These are phyloP conservation scores for Rhagologus leucostigma DNA, from an alignment of 2,113 vertebrate genomes.

Conservation along the genomic window DNA sequence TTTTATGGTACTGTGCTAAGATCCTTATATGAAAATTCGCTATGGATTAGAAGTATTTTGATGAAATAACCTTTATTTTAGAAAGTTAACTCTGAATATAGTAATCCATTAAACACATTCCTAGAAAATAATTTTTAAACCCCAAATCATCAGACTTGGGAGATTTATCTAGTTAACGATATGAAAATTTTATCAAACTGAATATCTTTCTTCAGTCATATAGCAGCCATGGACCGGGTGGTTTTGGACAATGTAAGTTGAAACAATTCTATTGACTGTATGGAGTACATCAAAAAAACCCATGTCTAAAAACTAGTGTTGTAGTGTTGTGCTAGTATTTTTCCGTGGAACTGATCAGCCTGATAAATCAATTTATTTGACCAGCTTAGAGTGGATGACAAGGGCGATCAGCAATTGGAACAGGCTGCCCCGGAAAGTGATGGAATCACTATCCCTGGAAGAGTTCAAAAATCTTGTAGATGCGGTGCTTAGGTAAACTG, in stretches of 20 bases:
- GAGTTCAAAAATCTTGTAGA: background rate
- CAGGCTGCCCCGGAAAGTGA: background rate
- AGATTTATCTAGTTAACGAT: background rate
- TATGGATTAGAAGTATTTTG: background rate
- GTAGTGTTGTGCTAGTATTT: background rate
- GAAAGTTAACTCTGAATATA: background rate
- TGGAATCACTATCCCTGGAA: background rate
- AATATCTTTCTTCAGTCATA: background rate
- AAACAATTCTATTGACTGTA: background rate
- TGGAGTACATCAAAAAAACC: background rate
- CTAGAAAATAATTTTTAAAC: background rate
- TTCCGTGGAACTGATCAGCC: background rate
- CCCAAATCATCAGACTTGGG: background rate
- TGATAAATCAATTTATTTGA: background rate
- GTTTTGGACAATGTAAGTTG: background rate
- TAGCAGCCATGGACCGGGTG: accelerated
- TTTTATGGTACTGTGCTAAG: background rate
- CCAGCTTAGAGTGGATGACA: background rate
- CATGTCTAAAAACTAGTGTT: background rate
- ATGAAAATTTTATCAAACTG: background rate
- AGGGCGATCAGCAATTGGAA: background rate
- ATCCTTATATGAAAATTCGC: background rate
- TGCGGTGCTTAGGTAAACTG: background rate
- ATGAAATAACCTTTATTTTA: background rate
- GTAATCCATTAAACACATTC: background rate